Conservation (phyloP, 2,888 invertebrate genomes). For the Eupithecia tripunctaria region DNA sequence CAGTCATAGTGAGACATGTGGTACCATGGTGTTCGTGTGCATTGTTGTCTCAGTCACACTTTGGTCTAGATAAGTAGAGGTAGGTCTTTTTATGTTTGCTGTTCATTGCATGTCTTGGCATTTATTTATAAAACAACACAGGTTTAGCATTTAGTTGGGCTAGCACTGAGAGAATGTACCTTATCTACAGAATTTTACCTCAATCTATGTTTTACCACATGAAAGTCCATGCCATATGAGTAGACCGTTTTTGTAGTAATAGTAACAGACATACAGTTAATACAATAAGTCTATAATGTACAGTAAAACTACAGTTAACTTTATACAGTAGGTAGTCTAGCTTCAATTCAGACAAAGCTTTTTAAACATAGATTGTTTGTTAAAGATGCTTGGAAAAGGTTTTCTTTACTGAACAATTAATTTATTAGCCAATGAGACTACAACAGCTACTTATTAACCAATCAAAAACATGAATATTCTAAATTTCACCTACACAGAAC, state of each 20-base stretch:
- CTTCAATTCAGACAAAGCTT: neutral
- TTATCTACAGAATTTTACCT: neutral
- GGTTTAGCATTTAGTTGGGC: too few relatives aligned
- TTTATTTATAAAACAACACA: too few relatives aligned
- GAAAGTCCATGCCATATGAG: neutral
- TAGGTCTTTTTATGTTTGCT: too few relatives aligned
- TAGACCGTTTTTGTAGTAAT: neutral
- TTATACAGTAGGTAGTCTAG: neutral
- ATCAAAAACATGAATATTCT: slow-evolving; percentile 8
- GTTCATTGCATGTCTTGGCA: too few relatives aligned
- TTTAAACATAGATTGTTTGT: neutral
- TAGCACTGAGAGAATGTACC: too few relatives aligned
- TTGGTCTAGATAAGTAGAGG: too few relatives aligned
- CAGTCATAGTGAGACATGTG: too few relatives aligned
- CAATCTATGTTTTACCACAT: neutral
- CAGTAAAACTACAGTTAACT: too few relatives aligned
- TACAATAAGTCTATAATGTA: too few relatives aligned
- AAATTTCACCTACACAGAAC: slow-evolving; percentile 72
- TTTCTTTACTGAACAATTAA: neutral
- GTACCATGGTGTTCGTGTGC: too few relatives aligned
- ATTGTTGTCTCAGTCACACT: too few relatives aligned
- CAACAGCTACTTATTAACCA: neutral
- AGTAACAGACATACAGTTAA: neutral
- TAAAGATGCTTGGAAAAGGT: neutral
- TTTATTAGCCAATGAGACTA: neutral